A percentile compares a stretch with the other conserved stretches of the same genome.
phyloP scores from a whole-genome alignment of 2,113 vertebrate genomes.

The Prunella fulvescens region DNA sequence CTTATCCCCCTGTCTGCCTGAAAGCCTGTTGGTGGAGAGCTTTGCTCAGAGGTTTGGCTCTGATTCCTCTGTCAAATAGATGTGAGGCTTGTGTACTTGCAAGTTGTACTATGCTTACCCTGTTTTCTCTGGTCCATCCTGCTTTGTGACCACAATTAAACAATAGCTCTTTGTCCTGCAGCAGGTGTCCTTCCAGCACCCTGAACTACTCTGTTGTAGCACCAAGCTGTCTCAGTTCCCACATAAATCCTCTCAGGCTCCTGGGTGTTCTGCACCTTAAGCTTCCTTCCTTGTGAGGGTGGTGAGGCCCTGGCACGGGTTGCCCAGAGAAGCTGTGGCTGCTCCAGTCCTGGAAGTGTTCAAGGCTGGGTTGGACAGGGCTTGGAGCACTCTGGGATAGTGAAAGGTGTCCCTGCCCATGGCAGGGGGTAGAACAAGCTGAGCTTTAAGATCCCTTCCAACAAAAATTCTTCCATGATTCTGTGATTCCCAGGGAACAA shows the following conservation, averaged over 20 bases:
- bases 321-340: not conserved
- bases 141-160: not conserved
- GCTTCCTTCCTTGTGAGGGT: not conserved
- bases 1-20: not conserved
- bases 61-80: not conserved
- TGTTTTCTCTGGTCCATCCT: not conserved
- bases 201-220: not conserved
- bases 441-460: not conserved
- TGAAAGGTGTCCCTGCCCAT: not conserved
- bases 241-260: not conserved
- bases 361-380: not conserved
- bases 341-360: not conserved
- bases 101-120: not conserved
- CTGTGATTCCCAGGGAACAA: not conserved
- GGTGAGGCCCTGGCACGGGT: not conserved
- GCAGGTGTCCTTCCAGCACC: not conserved
- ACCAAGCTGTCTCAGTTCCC: not conserved
- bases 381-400: accelerated
- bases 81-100: not conserved
- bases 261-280: not conserved
- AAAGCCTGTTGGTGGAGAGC: not conserved
- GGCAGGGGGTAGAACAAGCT: not conserved
- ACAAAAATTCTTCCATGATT: not conserved
- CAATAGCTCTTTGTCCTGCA: not conserved
- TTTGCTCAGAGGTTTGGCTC: not conserved